Evolutionary conservation across 2,888 invertebrate species (phyloP).

Genomic region (Andrena haemorrhoa): DNA sequence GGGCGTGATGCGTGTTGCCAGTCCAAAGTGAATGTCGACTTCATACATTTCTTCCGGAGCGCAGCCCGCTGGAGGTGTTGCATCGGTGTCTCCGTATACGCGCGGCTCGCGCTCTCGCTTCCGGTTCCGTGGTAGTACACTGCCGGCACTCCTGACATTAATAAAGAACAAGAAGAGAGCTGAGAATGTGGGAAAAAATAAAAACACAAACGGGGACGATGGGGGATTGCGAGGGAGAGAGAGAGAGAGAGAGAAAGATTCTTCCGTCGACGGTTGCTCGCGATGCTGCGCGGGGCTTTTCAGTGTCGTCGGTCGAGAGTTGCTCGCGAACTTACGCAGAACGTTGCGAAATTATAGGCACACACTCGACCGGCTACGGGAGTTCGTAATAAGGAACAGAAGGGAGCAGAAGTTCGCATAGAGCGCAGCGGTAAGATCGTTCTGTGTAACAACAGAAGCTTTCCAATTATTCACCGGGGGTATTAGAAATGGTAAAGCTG

Average conservation of each 20-base stretch:
- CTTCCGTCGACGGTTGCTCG: neutral
- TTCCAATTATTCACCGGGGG: no score
- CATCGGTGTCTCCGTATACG: slow-evolving; percentile 81
- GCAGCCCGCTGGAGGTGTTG: slow-evolving; percentile 81
- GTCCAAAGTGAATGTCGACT: slow-evolving; percentile 78
- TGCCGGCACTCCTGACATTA: slow-evolving; percentile 81
- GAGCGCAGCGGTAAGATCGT: neutral
- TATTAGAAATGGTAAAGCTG: neutral
- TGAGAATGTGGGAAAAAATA: slow-evolving; percentile 70
- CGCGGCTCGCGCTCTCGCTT: slow-evolving; percentile 79
- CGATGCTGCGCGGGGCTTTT: neutral
- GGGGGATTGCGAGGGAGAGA: neutral
- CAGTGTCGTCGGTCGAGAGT: neutral
- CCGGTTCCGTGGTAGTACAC: slow-evolving; percentile 82
- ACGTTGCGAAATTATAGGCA: neutral
- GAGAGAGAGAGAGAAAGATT: slow-evolving; percentile 7
- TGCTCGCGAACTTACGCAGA: neutral
- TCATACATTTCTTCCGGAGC: slow-evolving; percentile 83
- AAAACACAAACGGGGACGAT: slow-evolving; percentile 41
- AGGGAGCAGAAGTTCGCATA: neutral
- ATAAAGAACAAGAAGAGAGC: slow-evolving; percentile 78
- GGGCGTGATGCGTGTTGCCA: slow-evolving; percentile 59
- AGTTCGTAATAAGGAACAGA: neutral
- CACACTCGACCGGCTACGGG: neutral
- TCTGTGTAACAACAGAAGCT: no score